Evolutionary conservation across 2,888 invertebrate species (phyloP), one percentile per base, ranked within the genome.

Genomic region (Ischnura elegans): DNA sequence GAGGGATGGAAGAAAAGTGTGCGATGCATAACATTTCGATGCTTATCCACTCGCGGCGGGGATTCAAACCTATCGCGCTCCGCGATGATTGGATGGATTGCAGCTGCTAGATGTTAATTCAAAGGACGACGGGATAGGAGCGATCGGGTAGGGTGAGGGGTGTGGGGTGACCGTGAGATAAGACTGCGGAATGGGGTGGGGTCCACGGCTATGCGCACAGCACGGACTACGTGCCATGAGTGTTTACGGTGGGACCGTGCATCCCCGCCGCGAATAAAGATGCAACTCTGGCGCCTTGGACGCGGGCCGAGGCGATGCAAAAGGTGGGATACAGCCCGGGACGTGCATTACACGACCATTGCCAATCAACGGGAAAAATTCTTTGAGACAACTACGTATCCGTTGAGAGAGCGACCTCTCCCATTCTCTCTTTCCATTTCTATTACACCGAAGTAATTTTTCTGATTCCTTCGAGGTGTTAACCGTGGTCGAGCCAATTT

Each of bases 331-430:
- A 21, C 61, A 61, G 42, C 61, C 61, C 61, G 42, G 61, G 90
- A 43, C 61, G 61, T 61, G 55, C 61, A 66, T 90, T 90, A 90
- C 90, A 90, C 90, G 90, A 43, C 36, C 61, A 43, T 43, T 90
- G 90, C 90, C 90, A 90, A 90, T 90, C 61, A 90, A 86, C 36
- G 43, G 76, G 76, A 61, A 42, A 55, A 90, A 90, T 90, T 90
- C 90, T 43, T 55, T 76, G 76, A 76, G 76, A 36, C 76, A 25
- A 36, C 76, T 13, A 10, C 76, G 61, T 8, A n/a, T 29, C 76
- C 76, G 76, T 76, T 76, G 76, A 25, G n/a, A 25, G n/a, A 61
- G 8, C 61, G 61, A 13, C n/a, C 76, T 76, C 61, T 51, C 25
- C 61, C 76, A 36, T 13, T 21, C 25, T 1, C 76, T 8, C 61